A percentile compares a stretch with the other conserved stretches of the same genome.
Evolutionary conservation across 1,140 invertebrate species (phyloP).

Genomic region (Tetramorium simillimum): DNA sequence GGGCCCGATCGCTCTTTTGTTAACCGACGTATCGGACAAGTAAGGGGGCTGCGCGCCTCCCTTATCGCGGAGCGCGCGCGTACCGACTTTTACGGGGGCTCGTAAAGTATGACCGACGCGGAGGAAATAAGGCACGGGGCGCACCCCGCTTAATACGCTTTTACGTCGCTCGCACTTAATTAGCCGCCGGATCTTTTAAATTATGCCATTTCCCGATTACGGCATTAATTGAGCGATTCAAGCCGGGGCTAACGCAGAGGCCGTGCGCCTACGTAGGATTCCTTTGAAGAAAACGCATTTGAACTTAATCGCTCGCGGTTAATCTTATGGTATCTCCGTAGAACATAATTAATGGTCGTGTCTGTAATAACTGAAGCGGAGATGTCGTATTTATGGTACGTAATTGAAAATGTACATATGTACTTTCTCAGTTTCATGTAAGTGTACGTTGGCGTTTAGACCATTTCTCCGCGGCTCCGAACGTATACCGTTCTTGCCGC

Average conservation of each 20-base stretch:
- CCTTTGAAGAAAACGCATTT: slow-evolving; percentile 29
- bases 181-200: slow-evolving; percentile 28
- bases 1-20: slow-evolving; percentile 52
- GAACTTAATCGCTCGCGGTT: slow-evolving; percentile 24
- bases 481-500: not conserved
- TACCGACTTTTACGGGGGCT: slow-evolving; percentile 32
- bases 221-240: slow-evolving; percentile 37
- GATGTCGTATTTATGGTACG: slow-evolving; percentile 11
- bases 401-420: slow-evolving; percentile 22
- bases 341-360: slow-evolving; percentile 29
- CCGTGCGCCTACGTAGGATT: not conserved
- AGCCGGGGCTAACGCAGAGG: not conserved
- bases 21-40: slow-evolving; percentile 47
- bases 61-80: not conserved
- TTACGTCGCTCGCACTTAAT: slow-evolving; percentile 35
- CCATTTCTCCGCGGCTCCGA: not conserved
- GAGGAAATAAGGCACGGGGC: slow-evolving; percentile 20
- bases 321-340: slow-evolving; percentile 8
- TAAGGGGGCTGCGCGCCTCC: slow-evolving; percentile 28
- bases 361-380: slow-evolving; percentile 13
- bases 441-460: not conserved
- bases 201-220: slow-evolving; percentile 36
- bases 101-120: slow-evolving; percentile 22
- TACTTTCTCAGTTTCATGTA: not conserved
- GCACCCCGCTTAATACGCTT: not conserved